Percentiles rank a stretch among this genome's conserved stretches.
These are phyloP conservation scores for Hippocampus mohnikei DNA, from an alignment of 2,113 vertebrate species.

Conservation along the genomic window DNA sequence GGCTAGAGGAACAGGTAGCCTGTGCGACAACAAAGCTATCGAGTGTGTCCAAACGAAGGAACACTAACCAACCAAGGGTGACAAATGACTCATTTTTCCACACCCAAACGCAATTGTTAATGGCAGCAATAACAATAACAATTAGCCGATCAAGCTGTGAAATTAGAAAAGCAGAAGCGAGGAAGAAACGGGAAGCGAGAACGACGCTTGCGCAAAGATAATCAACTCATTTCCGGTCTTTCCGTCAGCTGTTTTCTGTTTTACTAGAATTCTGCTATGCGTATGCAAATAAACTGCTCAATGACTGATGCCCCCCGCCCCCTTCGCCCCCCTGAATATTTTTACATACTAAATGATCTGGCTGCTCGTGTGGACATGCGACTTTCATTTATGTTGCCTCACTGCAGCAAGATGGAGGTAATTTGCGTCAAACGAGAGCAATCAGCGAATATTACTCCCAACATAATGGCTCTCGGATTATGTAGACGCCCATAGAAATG, in stretches of 20 bases:
- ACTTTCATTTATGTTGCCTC: conserved; percentile 35
- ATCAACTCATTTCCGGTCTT: conserved; percentile 30
- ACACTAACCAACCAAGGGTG: conserved; percentile 34
- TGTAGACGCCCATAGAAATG: conserved; percentile 22
- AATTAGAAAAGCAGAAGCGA: conserved; percentile 48
- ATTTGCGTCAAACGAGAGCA: conserved; percentile 48
- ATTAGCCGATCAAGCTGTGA: conserved; percentile 67
- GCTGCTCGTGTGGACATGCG: conserved; percentile 17
- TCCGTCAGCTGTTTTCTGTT: conserved; percentile 9
- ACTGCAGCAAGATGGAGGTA: conserved; percentile 27
- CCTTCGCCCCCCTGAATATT: conserved; percentile 43
- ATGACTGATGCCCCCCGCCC: conserved; percentile 7
- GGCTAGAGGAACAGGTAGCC: conserved; percentile 38
- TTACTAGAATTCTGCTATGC: conserved; percentile 8
- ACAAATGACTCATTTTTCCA: conserved; percentile 60
- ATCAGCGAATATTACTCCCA: conserved; percentile 32
- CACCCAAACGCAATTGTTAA: conserved; percentile 61
- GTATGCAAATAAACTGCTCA: conserved; percentile 42
- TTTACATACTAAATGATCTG: conserved; percentile 43
- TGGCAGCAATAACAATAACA: conserved; percentile 61
- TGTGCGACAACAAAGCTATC: conserved; percentile 4
- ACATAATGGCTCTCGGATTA: conserved; percentile 38
- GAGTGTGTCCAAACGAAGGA: conserved; percentile 2
- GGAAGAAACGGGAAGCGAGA: conserved; percentile 1
- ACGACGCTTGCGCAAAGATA: conserved; percentile 19